Evolutionary conservation across 2,888 invertebrate species (phyloP), one percentile per base, ranked within the genome.

Genomic region (Biston stratarius): DNA sequence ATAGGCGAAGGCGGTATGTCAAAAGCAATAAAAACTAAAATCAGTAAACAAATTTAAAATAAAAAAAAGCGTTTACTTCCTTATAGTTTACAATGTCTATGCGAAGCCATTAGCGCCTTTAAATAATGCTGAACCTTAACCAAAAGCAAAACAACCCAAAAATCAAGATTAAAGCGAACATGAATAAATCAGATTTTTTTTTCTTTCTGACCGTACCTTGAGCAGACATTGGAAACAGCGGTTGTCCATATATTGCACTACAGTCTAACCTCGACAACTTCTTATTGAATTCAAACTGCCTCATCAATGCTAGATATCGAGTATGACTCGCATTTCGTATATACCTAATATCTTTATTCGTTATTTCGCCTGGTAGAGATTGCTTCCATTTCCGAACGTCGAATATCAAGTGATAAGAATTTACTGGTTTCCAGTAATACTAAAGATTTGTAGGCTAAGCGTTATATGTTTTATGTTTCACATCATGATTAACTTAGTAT

Each of bases 211-310:
- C 47, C 12, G 53, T 60, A 64, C 58, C 10, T 11, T n/a, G 14
- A 48, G 42, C 36, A 61, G 52, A 49, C 56, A 65, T 65, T 65
- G 65, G 60, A 44, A n/a, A 49, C 65, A 65, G 60, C 56, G 48
- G n/a, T 59, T 56, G 33, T 44, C 45, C 34, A 44, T 64, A 64
- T 40, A 59, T 61, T 60, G 14, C 53, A 55, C 44, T 47, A 52
- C 49, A 52, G 56, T 52, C 64, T 64, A 65, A 65, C 61, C 56
- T 66, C 61, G 58, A 64, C 63, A 61, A 58, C 45, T 65, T 63
- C 69, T 72, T 70, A 72, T 70, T 72, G 72, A 72, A 72, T 72
- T 65, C 66, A 70, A 69, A 72, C 61, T 59, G 65, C 67, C 70
- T 70, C 64, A 72, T 72, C 72, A 70, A 64, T 61, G 68, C 24